Percentiles rank a stretch among this genome's conserved stretches.
phyloP scores from a whole-genome alignment of 2,888 invertebrate species.

The Trissonchulus sp. region DNA sequence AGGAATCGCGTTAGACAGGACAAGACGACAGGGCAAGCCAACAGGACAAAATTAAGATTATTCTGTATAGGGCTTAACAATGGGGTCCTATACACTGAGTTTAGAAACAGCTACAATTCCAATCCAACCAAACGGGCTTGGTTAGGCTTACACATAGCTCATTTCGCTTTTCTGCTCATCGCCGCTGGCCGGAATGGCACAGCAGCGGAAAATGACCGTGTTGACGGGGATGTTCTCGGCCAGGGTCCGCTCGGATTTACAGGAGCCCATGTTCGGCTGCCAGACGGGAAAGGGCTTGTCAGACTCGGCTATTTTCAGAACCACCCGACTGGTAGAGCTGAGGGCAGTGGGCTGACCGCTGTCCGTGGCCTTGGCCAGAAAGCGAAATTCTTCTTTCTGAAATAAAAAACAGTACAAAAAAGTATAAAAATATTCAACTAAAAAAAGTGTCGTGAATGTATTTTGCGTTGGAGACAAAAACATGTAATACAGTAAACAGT shows the following conservation, averaged over 20 bases:
- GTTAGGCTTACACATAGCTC: conserved; percentile 42
- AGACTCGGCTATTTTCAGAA: conserved; percentile 77
- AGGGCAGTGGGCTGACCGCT: conserved; percentile 64
- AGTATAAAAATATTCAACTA: no score
- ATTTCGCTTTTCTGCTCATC: conserved; percentile 38
- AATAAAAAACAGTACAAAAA: conserved; percentile 16
- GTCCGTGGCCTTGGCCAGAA: conserved; percentile 72
- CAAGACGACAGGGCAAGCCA: no score
- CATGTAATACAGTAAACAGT: no score
- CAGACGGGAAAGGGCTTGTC: conserved; percentile 59
- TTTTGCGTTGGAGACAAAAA: no score
- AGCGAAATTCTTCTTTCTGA: conserved; percentile 47
- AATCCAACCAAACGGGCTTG: no score
- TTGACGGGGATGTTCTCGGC: conserved; percentile 44
- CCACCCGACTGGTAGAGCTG: conserved; percentile 68
- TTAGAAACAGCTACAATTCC: no score
- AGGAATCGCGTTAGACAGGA: no score
- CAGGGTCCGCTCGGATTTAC: conserved; percentile 39
- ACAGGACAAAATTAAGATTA: no score
- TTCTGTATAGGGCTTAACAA: no score
- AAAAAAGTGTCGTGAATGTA: no score
- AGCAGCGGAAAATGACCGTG: conserved; percentile 43
- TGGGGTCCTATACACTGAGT: no score
- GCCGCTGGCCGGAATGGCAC: conserved; percentile 40
- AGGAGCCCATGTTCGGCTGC: conserved; percentile 41